Base-by-base conservation (phyloP, 2,888 invertebrate genomes). In the Trilocha varians region DNA sequence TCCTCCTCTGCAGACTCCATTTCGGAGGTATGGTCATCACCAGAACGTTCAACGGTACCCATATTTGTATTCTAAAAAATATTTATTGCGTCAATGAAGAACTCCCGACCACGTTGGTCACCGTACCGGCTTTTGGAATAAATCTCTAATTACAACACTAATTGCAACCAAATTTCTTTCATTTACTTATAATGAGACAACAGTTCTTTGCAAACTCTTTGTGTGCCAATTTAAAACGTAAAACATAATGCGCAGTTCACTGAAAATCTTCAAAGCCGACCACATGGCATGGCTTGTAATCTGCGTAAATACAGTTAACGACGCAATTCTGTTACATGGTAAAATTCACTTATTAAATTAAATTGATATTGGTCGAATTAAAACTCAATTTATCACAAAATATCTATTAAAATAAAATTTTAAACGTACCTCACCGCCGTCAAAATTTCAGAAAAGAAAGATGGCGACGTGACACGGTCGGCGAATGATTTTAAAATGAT, bases 1-100 rank as follows among this genome's bases (percentile, higher is more conserved):
- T 88, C 89, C 42, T 91, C 91, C 47, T 90, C 91, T 32, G 88
- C 88, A 35, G 91, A 90, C 66, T 91, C 91, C 59, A 90, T 77
- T 49, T 89, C 90, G 45, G 90, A 90, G 46, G 88, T 88, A 50
- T 70, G 70, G 62, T 88, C 88, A 67, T 91, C 90, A 48, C 88
- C 89, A 60, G 88, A 87, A 55, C 88, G 89, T 65, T 91, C 90
- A 57, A 91, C 89, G 57, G 89, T 87, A 77, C 89, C 88, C 91
- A 91, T 91, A 25, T 70, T 55, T 73, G 49, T 50, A 53, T 62
- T 73, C 83, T 78, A 72, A 59, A 79, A 79, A 60, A 70, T 70
- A 64, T 64, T 51, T 56, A 51, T 46, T 40, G 47, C 35, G 50
- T 59, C 49, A 62, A 39, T 40, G 46, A 44, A 44, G 50, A 48